A percentile compares a stretch with the other conserved stretches of the same genome.
phyloP scores from a whole-genome alignment of 2,797 vertebrate species.

The Rhinoraja longicauda region DNA sequence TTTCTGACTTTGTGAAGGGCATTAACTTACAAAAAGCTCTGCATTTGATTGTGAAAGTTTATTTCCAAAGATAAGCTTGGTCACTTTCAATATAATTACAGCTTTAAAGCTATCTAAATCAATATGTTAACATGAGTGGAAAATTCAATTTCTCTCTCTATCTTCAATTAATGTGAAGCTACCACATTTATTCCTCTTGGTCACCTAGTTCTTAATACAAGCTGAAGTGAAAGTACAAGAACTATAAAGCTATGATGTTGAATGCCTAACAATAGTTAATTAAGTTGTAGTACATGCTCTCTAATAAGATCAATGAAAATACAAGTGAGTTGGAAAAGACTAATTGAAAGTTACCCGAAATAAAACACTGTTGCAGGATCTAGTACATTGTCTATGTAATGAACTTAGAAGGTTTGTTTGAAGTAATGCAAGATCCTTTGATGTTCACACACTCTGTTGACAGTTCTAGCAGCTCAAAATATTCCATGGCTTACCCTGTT shows the following conservation, averaged over 20 bases:
- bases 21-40: background rate
- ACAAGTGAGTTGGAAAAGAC: background rate
- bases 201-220: background rate
- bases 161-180: background rate
- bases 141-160: background rate
- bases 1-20: background rate
- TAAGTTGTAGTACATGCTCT: background rate
- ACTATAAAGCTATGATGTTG: background rate
- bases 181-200: background rate
- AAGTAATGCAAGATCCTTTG: background rate
- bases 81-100: background rate
- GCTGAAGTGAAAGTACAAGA: background rate
- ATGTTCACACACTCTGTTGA: background rate
- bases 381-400: background rate
- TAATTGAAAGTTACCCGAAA: background rate
- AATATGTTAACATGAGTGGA: conserved; percentile 9
- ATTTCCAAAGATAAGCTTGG: background rate
- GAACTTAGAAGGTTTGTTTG: background rate
- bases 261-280: background rate
- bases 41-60: background rate
- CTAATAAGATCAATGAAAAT: conserved; percentile 1
- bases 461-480: too few relatives aligned
- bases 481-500: too few relatives aligned
- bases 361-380: background rate
- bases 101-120: background rate